Evolutionary conservation across 2,888 invertebrate species (phyloP), one percentile per base, ranked within the genome.

Genomic region (Hyposoter dolosus): DNA sequence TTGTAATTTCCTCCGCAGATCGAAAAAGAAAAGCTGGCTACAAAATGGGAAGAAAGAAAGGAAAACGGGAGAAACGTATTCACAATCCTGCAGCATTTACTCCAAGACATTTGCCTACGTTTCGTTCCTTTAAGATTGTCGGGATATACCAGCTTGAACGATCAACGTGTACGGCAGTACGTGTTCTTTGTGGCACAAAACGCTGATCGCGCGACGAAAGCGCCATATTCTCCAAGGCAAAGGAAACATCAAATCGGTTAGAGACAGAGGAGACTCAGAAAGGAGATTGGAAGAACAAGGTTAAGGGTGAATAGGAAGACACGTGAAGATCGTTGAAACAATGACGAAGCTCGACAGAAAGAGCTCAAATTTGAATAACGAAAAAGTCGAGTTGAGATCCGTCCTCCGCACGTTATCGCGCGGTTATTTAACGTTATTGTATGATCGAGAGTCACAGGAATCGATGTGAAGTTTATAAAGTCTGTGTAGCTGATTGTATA

Each of bases 381-480:
- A 82, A 74, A 86, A 85, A 71, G 47, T 66, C 85, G 88, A 88
- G 88, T 85, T 88, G 72, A 45, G 72, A 60, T 72, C 28, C n/a
- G 47, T 12, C 23, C 63, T 75, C 65, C 45, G n/a, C n/a, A 45
- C 43, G 78, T 71, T 56, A 28, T 84, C n/a, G n/a, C 88, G 45
- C 88, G 45, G 68, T 87, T 83, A 88, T 89, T 85, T 83, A 88
- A 85, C 83, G 85, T 79, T 53, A 19, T 19, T 53, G 9, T 9
- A 23, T 53, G 19, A 19, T 1, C 10, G 53, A 19, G 9, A 10
- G 53, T 53, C 19, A 53, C 19, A 60, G 15, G 15, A 28, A 60
- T 28, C 23, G 23, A 28, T 28, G 4, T 15, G 12, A 15, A 60
- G 12, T 28, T 12, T 3, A 60, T 10, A 10, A 56, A 56, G 56